Base-by-base conservation (phyloP, 2,797 vertebrate genomes). In the Lacerta agilis region DNA sequence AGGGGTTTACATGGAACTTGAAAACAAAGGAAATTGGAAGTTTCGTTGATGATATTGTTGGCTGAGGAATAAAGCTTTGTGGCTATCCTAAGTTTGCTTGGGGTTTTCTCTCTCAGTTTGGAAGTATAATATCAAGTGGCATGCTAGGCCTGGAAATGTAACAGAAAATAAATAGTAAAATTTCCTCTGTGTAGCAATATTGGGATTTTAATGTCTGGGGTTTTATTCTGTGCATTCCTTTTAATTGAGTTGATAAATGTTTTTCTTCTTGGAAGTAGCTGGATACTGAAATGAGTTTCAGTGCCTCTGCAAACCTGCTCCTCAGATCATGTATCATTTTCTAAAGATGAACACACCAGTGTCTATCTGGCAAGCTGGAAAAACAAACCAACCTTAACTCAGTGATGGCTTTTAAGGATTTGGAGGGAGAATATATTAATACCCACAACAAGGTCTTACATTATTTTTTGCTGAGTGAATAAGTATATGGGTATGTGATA, bases 1-100 rank as follows among this genome's bases (percentile, higher is more conserved):
- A 80, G 49, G 23, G 36, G 78, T 66, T 86, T 82, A 67, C 66
- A 49, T 79, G 77, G 69, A 72, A 79, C 20, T 83, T 85, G 69
- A 27, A 86, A 89, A 91, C 76, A 87, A 91, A 76, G 79, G 71
- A 92, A 91, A 90, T 87, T 66, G 78, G 75, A 79, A 79, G 76
- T 79, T 86, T 88, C 66, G 72, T 88, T 79, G 66, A 93, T 82
- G 67, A 90, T 79, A 77, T 66, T 87, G 41, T 33, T 84, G 82
- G 84, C 67, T 84, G 73, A 72, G 38, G 80, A 88, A 82, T 79
- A 78, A 58, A 81, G 38, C 49, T 64, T 77, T 83, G 82, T 9
- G 72, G 38, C 36, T 84, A 81, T 71, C 87, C 69, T 80, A 38
- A 58, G 20, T 88, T 89, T 88, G 29, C 72, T 89, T 89, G 67